Conservation (phyloP, 2,888 invertebrate species). For the Eustalomyia histrio region DNA sequence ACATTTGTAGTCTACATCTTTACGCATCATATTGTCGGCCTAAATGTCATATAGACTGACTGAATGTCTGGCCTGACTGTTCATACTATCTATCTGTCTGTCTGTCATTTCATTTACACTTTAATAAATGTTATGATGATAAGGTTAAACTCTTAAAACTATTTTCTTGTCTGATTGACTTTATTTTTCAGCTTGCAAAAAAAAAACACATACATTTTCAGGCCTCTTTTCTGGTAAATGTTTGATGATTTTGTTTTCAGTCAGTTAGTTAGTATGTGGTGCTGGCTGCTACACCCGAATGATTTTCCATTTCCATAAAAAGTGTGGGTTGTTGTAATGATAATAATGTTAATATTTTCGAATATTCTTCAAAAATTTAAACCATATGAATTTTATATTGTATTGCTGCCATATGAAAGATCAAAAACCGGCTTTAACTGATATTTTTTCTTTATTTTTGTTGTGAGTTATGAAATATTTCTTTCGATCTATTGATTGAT, state of each 20-base stretch:
- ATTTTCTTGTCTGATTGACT: conserved; percentile 54
- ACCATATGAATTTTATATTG: neutral
- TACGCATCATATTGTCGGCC: conserved; percentile 58
- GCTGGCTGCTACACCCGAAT: conserved; percentile 48
- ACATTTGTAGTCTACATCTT: conserved; percentile 35
- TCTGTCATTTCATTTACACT: conserved; percentile 62
- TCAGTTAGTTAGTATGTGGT: neutral
- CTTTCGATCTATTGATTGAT: conserved; percentile 63
- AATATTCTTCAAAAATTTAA: neutral
- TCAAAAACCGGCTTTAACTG: conserved; percentile 49
- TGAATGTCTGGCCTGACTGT: conserved; percentile 1
- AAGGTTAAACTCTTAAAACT: conserved; percentile 44
- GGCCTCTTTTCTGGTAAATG: conserved; percentile 6
- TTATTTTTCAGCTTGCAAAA: conserved; percentile 46
- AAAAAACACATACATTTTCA: conserved; percentile 16
- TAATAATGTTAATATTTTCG: conserved; percentile 5
- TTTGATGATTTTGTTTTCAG: neutral
- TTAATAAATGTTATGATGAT: conserved; percentile 52
- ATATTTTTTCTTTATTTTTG: conserved; percentile 22
- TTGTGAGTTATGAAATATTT: neutral
- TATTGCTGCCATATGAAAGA: conserved; percentile 9
- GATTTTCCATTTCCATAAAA: conserved; percentile 59
- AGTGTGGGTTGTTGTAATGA: conserved; percentile 48
- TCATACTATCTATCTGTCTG: neutral
- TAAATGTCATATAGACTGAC: conserved; percentile 39